Evolutionary conservation across 2,113 vertebrate genomes (phyloP), one percentile per base, ranked within the genome.

Genomic region (Dasyurus viverrinus): DNA sequence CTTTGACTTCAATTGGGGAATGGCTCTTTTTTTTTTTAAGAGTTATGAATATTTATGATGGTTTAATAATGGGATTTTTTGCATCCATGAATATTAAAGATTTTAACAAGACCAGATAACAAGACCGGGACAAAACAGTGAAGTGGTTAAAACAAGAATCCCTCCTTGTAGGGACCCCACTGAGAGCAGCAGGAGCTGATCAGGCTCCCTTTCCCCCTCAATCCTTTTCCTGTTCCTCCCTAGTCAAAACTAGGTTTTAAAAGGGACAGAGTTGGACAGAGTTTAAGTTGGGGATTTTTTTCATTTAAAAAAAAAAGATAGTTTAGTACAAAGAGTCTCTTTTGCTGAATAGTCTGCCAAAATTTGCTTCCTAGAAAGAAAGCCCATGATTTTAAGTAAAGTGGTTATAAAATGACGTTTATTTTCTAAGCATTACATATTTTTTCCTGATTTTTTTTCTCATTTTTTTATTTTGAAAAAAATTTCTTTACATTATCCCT

Each of bases 31-130:
- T 47, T 47, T 47, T 47, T 57, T 36, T 47, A 97, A 98, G 97
- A 92, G 95, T 97, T 98, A 98, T 99, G 98, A 99, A 99, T 99
- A 99, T 99, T 98, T 98, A 99, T 99, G 97, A 95, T 98, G 92
- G 92, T 97, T 98, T 98, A 98, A 98, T 98, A 98, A 98, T 97
- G 89, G 90, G 92, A 92, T 96, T 98, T 98, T 98, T 98, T 98
- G 97, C 97, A 98, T 97, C 97, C 97, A 98, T 99, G 98, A 98
- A 98, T 98, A 98, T 98, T 98, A 98, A 98, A 98, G 97, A 53
- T 97, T 98, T 98, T 98, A 98, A 98, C 97, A 98, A 97, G 98
- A 98, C 98, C 95, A 98, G 97, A 98, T 98, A 98, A 98, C 1
- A 50, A 98, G 98, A 98, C 95, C 94, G 90, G 95, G 96, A 98